Conservation (phyloP, 2,113 vertebrate species). For the Lamprotornis superbus region DNA sequence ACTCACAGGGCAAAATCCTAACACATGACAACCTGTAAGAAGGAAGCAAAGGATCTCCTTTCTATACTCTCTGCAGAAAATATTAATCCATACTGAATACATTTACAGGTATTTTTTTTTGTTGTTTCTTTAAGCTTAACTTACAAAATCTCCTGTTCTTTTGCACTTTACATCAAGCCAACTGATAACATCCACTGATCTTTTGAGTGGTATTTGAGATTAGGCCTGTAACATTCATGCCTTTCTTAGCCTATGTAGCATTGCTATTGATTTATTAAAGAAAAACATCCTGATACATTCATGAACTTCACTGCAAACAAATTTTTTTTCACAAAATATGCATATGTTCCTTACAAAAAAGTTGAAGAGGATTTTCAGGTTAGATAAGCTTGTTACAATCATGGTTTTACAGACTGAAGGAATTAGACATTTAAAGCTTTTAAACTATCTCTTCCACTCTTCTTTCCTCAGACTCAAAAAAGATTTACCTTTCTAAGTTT, state of each 20-base stretch:
- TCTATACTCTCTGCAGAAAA: background rate
- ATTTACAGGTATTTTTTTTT: rapidly evolving
- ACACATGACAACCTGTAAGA: background rate
- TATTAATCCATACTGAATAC: background rate
- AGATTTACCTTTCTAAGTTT: background rate
- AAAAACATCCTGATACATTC: background rate
- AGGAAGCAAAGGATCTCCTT: background rate
- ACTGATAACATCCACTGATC: background rate
- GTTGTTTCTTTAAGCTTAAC: background rate
- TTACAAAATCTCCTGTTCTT: background rate
- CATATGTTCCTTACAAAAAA: background rate
- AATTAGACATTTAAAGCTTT: background rate
- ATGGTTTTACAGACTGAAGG: background rate
- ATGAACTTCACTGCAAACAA: background rate
- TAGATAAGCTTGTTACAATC: background rate
- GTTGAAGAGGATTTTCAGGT: background rate
- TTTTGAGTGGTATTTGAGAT: background rate
- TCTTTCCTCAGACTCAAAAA: background rate
- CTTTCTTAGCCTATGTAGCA: background rate
- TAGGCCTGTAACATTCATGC: background rate
- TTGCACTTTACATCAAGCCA: background rate
- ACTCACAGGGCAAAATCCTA: background rate
- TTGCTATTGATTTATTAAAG: background rate
- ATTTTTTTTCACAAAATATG: background rate
- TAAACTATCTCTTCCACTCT: background rate